A percentile compares a stretch with the other conserved stretches of the same genome.
phyloP scores from a whole-genome alignment of 2,888 invertebrate species.

The Neoaliturus tenellus region DNA sequence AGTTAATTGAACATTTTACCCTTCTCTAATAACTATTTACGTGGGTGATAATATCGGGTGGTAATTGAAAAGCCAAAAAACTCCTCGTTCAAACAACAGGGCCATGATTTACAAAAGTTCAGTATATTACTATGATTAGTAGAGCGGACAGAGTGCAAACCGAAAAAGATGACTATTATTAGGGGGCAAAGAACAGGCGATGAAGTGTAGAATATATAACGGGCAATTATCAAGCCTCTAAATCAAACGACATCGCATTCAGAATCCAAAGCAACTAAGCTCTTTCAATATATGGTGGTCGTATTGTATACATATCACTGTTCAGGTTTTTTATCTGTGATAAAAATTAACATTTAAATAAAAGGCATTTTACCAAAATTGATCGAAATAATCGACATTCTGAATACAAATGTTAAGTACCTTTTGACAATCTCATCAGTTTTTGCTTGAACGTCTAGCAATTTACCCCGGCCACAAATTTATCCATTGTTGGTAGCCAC shows the following conservation, averaged over 20 bases:
- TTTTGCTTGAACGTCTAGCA: no score
- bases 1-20: background rate
- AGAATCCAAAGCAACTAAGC: background rate
- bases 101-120: conserved; percentile 17
- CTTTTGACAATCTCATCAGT: no score
- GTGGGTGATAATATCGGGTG: background rate
- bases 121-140: conserved; percentile 8
- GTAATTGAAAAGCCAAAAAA: conserved; percentile 17
- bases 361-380: no score
- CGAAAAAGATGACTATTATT: conserved; percentile 17
- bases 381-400: no score
- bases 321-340: no score
- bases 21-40: background rate
- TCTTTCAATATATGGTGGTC: background rate
- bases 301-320: background rate
- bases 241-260: background rate
- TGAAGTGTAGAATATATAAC: conserved; percentile 26
- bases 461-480: no score
- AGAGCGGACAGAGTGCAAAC: background rate
- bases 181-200: conserved; percentile 1
- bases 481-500: no score
- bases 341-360: no score
- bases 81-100: background rate
- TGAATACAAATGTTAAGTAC: no score
- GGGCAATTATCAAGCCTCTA: background rate